Percentiles rank a stretch among this genome's conserved stretches.
Evolutionary conservation across 2,797 vertebrate genomes (phyloP).

Genomic region (Premnoplex brunnescens): DNA sequence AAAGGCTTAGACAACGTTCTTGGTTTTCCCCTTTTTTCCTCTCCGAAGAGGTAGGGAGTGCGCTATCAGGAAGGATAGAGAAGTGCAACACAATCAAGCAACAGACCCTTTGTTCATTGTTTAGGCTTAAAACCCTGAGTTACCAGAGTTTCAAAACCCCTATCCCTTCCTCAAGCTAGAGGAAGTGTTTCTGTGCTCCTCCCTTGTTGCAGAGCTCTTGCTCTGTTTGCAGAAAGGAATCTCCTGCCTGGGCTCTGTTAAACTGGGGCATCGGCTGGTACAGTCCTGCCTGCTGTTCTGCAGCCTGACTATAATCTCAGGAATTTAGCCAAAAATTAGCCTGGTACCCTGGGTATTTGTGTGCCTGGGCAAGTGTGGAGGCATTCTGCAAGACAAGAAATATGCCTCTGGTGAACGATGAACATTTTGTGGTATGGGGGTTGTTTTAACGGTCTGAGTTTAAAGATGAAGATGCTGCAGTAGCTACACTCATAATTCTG

Average conservation of each 20-base stretch:
- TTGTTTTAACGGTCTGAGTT: neutral
- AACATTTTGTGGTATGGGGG: neutral
- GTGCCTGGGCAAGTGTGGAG: neutral
- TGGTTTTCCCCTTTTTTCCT: neutral
- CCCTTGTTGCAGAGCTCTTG: neutral
- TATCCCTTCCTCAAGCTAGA: neutral
- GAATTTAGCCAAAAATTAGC: neutral
- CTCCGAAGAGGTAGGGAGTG: neutral
- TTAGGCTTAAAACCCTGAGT: neutral
- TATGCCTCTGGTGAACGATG: neutral
- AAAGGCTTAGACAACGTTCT: neutral
- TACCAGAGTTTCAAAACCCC: neutral
- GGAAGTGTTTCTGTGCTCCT: neutral
- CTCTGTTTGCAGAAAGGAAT: neutral
- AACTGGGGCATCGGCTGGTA: fast-evolving
- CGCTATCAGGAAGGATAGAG: neutral
- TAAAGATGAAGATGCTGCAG: neutral
- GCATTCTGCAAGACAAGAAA: fast-evolving
- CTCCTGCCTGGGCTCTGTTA: neutral
- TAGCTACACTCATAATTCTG: neutral
- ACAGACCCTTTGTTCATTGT: neutral
- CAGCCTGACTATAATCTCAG: neutral
- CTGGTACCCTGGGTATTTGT: neutral
- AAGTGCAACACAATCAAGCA: neutral
- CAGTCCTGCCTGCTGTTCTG: neutral